Evolutionary conservation across 92 coral and sea anemone genomes (phyloP), one percentile per base, ranked within the genome.

Genomic region (Parazoanthus atlanticus): DNA sequence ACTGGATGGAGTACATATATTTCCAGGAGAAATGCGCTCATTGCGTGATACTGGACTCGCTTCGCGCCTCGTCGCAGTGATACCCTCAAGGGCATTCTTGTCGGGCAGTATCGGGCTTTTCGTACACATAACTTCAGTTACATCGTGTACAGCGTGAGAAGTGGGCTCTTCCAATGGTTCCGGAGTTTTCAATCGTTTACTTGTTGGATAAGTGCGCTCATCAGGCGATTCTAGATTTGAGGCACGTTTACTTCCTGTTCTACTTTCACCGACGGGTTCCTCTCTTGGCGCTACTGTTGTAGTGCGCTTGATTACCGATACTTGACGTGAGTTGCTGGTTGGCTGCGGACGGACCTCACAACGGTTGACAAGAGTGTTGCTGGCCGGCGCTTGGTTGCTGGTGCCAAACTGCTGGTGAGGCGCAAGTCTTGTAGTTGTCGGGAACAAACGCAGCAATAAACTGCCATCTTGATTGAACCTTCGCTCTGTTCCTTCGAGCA

Each of bases 261-360:
- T 56, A 3, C 16, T 19, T 19, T 80, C 36, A 31, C 43, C 46
- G 33, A 1, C 30, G 6, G 17, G 46, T 8, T 32, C 84, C 56
- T 80, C 29, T 12, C 29, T 25, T 9, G 84, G 28, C 1, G 6
- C 8, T 13, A 17, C 26, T 28, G 34, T 32, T 7, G 12, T 9
- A 6, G 84, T 32, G 56, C 72, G 71, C 64, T 80, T 80, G 31
- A 80, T 80, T 31, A 80, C 84, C 17, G 84, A 80, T 0, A 80
- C 84, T n/a, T 56, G 76, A 1, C 32, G 41, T 17, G 84, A 13
- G 46, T 19, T 61, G 12, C 11, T 88, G 49, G 71, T 54, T 30
- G 66, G 28, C 66, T 69, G 30, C 66, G 23, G 66, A 16, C 61
- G 58, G 67, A 8, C 64, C 76, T 46, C 87, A 1, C 73, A 64